These are phyloP conservation scores for Axea sp. DNA, from an alignment of 2,888 invertebrate genomes.

Conservation along the genomic window DNA sequence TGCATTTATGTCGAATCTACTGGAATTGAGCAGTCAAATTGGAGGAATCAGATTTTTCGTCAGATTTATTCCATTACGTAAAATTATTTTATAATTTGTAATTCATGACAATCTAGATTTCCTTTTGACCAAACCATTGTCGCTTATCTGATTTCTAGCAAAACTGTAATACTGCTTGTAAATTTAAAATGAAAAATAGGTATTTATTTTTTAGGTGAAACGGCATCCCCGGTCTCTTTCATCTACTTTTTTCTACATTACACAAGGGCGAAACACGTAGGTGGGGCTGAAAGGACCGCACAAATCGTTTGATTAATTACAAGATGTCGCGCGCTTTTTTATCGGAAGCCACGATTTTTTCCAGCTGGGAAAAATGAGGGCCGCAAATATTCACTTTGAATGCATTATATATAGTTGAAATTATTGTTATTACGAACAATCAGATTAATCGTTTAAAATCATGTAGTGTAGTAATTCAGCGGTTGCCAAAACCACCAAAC, in stretches of 20 bases:
- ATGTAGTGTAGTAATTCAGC: neutral
- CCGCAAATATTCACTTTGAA: constrained; percentile 39
- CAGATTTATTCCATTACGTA: no score
- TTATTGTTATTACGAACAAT: constrained; percentile 25
- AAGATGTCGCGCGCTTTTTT: constrained; percentile 59
- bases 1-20: no score
- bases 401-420: constrained; percentile 21
- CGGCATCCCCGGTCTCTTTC: constrained; percentile 19
- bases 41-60: no score
- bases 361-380: constrained; percentile 51
- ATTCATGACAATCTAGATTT: no score
- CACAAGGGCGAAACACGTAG: constrained; percentile 50
- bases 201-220: constrained; percentile 28
- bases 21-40: no score
- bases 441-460: constrained; percentile 21
- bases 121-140: no score
- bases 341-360: constrained; percentile 58
- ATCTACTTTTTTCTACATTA: constrained; percentile 38
- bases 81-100: no score
- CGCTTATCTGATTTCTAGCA: no score
- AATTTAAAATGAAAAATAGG: constrained; percentile 18
- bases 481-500: no score
- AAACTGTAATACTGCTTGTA: neutral
- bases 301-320: constrained; percentile 61
- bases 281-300: constrained; percentile 50